Evolutionary conservation across 2,797 vertebrate species (phyloP).

Genomic region (Apogon talboti): DNA sequence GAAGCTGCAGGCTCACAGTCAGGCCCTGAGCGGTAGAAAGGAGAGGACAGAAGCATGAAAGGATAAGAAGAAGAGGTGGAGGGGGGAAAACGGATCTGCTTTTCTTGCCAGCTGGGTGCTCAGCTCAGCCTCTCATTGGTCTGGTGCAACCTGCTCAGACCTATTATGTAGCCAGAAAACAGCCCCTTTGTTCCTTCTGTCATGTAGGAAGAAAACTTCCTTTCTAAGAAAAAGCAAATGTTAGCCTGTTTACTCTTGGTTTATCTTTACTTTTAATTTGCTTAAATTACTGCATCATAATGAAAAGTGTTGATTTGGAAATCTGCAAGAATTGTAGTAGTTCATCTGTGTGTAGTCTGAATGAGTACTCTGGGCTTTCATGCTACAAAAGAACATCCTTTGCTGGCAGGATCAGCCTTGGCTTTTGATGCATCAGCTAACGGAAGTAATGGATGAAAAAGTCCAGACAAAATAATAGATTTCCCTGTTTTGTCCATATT

Average conservation of each 20-base stretch:
- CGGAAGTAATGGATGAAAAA: no score
- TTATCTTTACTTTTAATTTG: constrained; percentile 1
- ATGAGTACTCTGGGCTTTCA: no score
- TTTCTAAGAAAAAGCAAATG: constrained; percentile 6
- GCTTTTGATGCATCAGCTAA: no score
- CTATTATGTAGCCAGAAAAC: constrained; percentile 36
- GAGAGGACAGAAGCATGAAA: constrained; percentile 36
- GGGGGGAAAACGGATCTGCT: constrained; percentile 20
- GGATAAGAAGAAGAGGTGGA: constrained; percentile 28
- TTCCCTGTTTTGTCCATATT: no score
- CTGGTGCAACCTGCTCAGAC: constrained; percentile 56
- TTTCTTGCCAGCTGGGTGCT: constrained; percentile 63
- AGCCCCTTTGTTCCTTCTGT: constrained; percentile 42
- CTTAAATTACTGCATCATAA: neutral
- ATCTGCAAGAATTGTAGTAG: no score
- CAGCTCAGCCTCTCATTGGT: constrained; percentile 42
- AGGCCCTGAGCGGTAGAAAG: constrained; percentile 27
- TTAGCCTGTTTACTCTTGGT: neutral
- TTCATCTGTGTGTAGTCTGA: no score
- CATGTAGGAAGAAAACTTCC: constrained; percentile 32
- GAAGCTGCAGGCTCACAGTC: constrained; percentile 53
- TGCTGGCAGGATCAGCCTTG: no score
- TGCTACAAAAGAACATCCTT: no score
- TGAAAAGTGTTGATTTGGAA: no score
- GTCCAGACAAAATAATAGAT: no score